Conservation (phyloP, 1,140 invertebrate species). For the Conus betulinus region DNA sequence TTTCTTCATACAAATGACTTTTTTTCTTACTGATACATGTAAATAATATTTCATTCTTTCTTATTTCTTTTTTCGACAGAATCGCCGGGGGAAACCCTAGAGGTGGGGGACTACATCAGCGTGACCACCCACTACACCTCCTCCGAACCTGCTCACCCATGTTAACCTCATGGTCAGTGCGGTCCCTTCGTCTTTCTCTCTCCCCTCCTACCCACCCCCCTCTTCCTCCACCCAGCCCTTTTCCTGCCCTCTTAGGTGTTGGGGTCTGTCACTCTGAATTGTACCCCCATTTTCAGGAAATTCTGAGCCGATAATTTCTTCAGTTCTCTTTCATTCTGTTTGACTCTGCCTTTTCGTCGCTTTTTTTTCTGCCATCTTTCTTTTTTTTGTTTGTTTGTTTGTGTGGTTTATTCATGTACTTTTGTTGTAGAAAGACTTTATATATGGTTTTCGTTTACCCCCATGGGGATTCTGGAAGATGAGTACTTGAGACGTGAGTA, state of each 20-base stretch:
- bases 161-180: conserved; percentile 48
- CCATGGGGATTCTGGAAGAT: no score
- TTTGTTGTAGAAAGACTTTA: no score
- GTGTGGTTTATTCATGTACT: no score
- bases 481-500: no score
- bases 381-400: background rate
- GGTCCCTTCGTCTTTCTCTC: background rate
- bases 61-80: no score
- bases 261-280: background rate
- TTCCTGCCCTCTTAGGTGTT: no score
- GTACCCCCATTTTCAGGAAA: no score
- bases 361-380: background rate
- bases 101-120: conserved; percentile 48
- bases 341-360: background rate
- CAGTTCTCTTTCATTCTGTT: background rate
- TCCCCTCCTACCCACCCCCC: background rate
- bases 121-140: conserved; percentile 45
- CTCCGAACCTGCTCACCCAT: conserved; percentile 27
- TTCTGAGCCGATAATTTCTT: no score
- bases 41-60: no score
- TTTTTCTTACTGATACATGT: no score
- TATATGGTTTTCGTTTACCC: no score
- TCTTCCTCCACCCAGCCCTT: background rate
- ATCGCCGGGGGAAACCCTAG: background rate
- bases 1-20: no score